Conservation (phyloP, 92 coral and sea anemone genomes). For the Hydrozoanthus gracilis region DNA sequence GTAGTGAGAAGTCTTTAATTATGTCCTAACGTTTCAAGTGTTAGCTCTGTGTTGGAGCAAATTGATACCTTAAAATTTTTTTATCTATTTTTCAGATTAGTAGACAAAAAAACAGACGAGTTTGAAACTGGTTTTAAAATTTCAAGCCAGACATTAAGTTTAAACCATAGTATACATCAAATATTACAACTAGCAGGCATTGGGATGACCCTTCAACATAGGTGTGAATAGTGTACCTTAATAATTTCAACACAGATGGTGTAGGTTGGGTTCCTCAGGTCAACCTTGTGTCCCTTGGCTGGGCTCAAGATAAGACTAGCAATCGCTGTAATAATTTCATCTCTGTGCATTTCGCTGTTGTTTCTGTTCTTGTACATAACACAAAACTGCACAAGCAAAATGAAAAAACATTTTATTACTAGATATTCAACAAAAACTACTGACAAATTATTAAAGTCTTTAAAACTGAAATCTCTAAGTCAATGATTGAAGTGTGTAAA, state of each 20-base stretch:
- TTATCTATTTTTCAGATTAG: no score
- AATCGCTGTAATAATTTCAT: slow-evolving; percentile 69
- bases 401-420: not conserved
- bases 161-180: no score
- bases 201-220: no score
- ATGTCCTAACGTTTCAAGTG: no score
- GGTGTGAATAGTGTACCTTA: slow-evolving; percentile 57
- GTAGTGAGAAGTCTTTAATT: no score
- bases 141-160: no score
- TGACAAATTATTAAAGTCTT: not conserved
- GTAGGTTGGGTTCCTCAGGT: slow-evolving; percentile 81
- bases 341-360: slow-evolving; percentile 71
- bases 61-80: no score
- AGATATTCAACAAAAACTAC: not conserved
- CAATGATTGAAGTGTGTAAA: not conserved
- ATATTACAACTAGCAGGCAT: no score
- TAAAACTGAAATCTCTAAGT: not conserved
- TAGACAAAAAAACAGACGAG: no score
- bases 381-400: slow-evolving; percentile 68
- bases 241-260: slow-evolving; percentile 93
- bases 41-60: no score
- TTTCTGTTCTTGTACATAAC: slow-evolving; percentile 87
- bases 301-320: slow-evolving; percentile 76
- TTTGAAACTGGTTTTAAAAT: no score
- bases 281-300: slow-evolving; percentile 87